Evolutionary conservation across 2,113 vertebrate species (phyloP), one percentile per base, ranked within the genome.

Genomic region (Colossoma macropomum): DNA sequence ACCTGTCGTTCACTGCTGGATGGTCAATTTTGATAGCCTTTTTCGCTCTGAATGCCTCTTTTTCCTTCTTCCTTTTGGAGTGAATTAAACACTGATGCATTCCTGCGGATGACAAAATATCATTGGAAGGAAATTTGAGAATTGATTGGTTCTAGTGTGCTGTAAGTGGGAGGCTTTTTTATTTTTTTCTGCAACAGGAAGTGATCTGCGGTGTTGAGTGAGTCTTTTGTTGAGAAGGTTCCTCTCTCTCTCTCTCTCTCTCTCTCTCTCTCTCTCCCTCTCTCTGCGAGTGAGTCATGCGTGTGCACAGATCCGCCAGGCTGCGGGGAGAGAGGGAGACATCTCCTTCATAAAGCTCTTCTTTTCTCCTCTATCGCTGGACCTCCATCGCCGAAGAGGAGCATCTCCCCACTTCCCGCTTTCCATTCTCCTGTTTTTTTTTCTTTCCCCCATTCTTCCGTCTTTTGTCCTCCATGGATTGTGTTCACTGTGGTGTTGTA

Each of bases 141-240:
- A 97, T 94, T 95, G 96, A 98, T 99, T 97, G 95, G 95, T 95
- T 96, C 93, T 95, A 93, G 93, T 94, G 93, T 95, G 96, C 96
- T 96, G 94, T 96, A 96, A 96, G 97, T 96, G 97, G 96, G 97
- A 97, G 96, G 92, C 93, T 95, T 93, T 90, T 85, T 84, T 87
- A 79, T 92, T 92, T 91, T 89, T 93, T 92, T 90, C 88, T 95
- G 92, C 95, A 95, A 97, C 97, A 97, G 97, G 97, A 99, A 98
- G 97, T 98, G 97, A 96, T 98, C 97, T 97, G 96, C 96, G 94
- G 97, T 95, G 95, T 96, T 97, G 96, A 97, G 96, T 96, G 96
- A 97, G 96, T 95, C 97, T 98, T 97, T 98, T 98, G 97, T 98
- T 97, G 96, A 96, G 96, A 96, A 97, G 97, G 97, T 95, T 97